Conservation (phyloP, 2,113 vertebrate genomes). For the Mustelus asterias region DNA sequence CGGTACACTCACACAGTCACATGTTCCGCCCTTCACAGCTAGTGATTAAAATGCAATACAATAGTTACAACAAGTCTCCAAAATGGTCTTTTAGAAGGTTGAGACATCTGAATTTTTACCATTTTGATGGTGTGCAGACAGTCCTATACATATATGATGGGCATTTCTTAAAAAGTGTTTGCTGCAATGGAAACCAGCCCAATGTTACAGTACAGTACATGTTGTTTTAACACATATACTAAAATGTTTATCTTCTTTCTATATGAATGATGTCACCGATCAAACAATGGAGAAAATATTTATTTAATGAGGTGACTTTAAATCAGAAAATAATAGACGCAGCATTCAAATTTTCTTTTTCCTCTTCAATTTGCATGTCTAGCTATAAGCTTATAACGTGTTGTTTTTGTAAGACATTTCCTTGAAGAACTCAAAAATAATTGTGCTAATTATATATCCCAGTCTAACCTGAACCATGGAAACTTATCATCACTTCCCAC, state of each 20-base stretch:
- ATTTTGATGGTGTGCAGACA: background rate
- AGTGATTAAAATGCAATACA: background rate
- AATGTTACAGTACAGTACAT: background rate
- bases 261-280: background rate
- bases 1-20: background rate
- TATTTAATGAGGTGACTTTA: background rate
- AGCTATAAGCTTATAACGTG: background rate
- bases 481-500: slow-evolving; percentile 34
- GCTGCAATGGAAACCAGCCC: background rate
- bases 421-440: slow-evolving; percentile 17
- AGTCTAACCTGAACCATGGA: slow-evolving; percentile 19
- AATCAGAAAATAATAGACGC: background rate
- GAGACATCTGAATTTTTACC: background rate
- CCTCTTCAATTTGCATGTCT: background rate
- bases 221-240: background rate
- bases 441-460: slow-evolving; percentile 27
- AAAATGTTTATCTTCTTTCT: background rate
- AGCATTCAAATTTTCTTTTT: background rate
- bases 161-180: background rate
- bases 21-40: background rate
- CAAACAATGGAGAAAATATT: background rate
- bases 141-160: background rate
- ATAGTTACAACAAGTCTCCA: background rate
- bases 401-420: slow-evolving; percentile 22
- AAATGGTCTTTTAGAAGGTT: background rate